phyloP scores from a whole-genome alignment of 2,797 vertebrate genomes.

The Podarcis lilfordi region DNA sequence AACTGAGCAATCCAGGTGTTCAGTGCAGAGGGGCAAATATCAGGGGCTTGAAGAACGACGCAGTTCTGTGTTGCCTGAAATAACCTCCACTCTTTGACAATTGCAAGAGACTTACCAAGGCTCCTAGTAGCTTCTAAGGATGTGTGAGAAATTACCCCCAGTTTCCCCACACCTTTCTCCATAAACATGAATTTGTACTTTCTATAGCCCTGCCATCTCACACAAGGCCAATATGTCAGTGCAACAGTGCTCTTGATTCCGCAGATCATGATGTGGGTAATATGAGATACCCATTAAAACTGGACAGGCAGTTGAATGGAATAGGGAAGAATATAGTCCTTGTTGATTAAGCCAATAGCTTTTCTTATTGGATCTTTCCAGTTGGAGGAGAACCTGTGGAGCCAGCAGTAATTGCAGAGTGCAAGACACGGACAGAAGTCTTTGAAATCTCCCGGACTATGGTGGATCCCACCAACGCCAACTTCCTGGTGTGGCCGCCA shows the following conservation, averaged over 20 bases:
- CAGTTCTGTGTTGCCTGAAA: background rate
- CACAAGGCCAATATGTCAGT: background rate
- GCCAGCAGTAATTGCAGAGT: conserved; percentile 85
- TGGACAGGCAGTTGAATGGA: background rate
- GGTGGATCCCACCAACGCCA: conserved; percentile 90
- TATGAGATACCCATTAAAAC: background rate
- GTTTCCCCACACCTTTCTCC: background rate
- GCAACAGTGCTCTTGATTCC: background rate
- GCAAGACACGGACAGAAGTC: conserved; percentile 91
- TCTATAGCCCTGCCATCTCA: no score
- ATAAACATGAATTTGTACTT: background rate
- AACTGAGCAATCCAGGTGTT: no score
- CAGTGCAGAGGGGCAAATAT: background rate
- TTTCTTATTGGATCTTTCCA: conserved; percentile 2
- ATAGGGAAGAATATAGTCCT: background rate
- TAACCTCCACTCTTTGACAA: background rate
- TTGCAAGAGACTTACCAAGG: background rate
- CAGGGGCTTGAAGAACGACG: background rate
- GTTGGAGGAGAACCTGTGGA: conserved; percentile 77
- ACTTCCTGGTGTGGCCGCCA: conserved; percentile 91
- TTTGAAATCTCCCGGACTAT: conserved; percentile 90
- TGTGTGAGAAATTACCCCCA: background rate
- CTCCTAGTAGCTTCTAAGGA: background rate
- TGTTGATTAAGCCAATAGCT: conserved; percentile 6
- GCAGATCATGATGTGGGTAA: background rate